Conservation (phyloP, 2,888 invertebrate species). For the Seira sanloemensis region DNA sequence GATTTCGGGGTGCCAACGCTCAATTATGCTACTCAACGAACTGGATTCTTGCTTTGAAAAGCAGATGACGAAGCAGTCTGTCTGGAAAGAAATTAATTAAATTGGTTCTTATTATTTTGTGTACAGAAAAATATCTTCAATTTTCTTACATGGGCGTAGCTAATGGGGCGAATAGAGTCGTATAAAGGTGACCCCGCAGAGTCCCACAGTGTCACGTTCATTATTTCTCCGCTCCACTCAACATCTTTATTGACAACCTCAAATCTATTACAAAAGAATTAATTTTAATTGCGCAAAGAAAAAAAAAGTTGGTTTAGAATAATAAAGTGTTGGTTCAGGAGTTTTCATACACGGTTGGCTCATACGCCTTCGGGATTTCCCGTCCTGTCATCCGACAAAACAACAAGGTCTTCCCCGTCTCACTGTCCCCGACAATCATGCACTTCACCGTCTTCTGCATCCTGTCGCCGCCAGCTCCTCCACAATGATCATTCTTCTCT, state of each 20-base stretch:
- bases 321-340: too few relatives aligned
- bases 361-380: slow-evolving; percentile 89
- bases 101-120: neutral
- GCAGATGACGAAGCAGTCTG: slow-evolving; percentile 90
- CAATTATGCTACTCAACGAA: slow-evolving; percentile 87
- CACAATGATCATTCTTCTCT: too few relatives aligned
- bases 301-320: too few relatives aligned
- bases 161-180: slow-evolving; percentile 52
- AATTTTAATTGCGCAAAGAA: too few relatives aligned
- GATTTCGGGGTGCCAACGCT: slow-evolving; percentile 92
- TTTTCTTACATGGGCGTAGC: slow-evolving; percentile 56
- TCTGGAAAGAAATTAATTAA: slow-evolving; percentile 78
- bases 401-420: slow-evolving; percentile 93
- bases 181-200: slow-evolving; percentile 33
- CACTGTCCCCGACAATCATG: slow-evolving; percentile 92
- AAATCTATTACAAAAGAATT: slow-evolving; percentile 33
- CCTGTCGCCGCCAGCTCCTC: neutral
- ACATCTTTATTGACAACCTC: slow-evolving; percentile 41
- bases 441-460: slow-evolving; percentile 81
- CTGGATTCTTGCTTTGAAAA: slow-evolving; percentile 86
- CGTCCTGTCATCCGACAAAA: slow-evolving; percentile 89
- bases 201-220: slow-evolving; percentile 50
- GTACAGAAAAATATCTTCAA: neutral
- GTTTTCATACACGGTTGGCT: slow-evolving; percentile 87
- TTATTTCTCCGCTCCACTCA: neutral